Evolutionary conservation across 2,797 vertebrate species (phyloP), one percentile per base, ranked within the genome.

Genomic region (Odontamblyopus lacepedii): DNA sequence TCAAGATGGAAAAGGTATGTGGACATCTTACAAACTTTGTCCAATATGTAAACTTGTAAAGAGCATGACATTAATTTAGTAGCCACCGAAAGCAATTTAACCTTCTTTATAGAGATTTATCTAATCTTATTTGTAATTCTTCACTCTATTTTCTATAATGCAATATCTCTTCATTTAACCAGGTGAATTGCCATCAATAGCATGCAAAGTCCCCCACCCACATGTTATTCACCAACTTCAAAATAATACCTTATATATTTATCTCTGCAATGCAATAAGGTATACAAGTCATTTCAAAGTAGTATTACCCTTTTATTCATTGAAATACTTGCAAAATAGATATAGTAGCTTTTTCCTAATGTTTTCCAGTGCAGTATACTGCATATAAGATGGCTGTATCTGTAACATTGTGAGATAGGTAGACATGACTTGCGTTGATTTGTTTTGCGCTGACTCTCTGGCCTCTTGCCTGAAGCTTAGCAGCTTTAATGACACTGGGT

Each of bases 1-100:
- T 44, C 55, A 74, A 38, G 16, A 93, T 91, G 91, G 87, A 86
- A 62, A n/a, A 81, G 91, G 92, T 93, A 75, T 88, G 92, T 84
- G 63, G 73, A 51, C 66, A 13, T 77, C 60, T 26, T 72, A 3
- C 44, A 48, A 13, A 48, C 50, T 41, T 27, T 44, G 64, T 73
- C 6, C 27, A 12, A 26, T 56, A 29, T 59, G 16, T 16, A 29
- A 27, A 15, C 11, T 59, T 59, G 6, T 30, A 29, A 60, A 60
- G 57, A 30, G 56, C 56, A 27, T 56, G 55, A 23, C 23, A 27
- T 59, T 59, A 2, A 13, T 59, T 26, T 57, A 55, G 51, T n/a
- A n/a, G 2, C 19, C 51, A 19, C 51, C 19, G 8, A 55, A 38
- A n/a, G 16, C 4, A n/a, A n/a, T 18, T n/a, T 19, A 55, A n/a